Base-by-base conservation (phyloP, 2,888 invertebrate genomes). In the Apotomis turbidana region DNA sequence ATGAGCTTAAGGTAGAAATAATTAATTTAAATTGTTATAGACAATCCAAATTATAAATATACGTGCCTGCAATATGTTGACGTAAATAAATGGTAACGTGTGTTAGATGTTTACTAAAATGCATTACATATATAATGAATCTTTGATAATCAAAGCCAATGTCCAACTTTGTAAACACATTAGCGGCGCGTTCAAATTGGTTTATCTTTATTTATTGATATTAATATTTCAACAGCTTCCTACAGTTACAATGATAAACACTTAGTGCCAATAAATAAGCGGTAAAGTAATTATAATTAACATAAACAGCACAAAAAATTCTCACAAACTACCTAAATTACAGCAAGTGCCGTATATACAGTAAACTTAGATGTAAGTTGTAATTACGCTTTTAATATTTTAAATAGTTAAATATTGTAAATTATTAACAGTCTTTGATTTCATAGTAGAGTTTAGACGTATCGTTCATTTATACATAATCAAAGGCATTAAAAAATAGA, bases 321-420 rank as follows among this genome's bases (percentile, higher is more conserved):
- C 4, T 15, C 58, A 58, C 58, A 38, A 58, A 67, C 10, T 36
- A 68, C 59, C 55, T 55, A 60, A 46, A 46, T 61, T 61, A 68
- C 13, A 70, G 46, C 58, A 72, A 72, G 63, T 72, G 72, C 72
- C 72, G 72, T 68, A 51, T 41, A 57, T 55, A 62, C 55, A 72
- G 4, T 36, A 62, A 36, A 58, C 58, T 36, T 68, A 55, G 51
- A 44, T 13, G 52, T 68, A 57, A 63, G 67, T 54, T 66, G 59
- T 70, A 73, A 68, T 70, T 64, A 73, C 76, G 85, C 85, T 85
- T 85, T 82, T 78, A 83, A 64, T 79, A 66, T 81, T 77, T 77
- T 68, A 68, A 51, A 68, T 63, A 68, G 46, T 46, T 8, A n/a
- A n/a, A n/a, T n/a, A 57, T 59, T 72, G 68, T 71, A 68, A 62